Evolutionary conservation across 2,888 invertebrate genomes (phyloP).

Genomic region (Mythimna lalbum): DNA sequence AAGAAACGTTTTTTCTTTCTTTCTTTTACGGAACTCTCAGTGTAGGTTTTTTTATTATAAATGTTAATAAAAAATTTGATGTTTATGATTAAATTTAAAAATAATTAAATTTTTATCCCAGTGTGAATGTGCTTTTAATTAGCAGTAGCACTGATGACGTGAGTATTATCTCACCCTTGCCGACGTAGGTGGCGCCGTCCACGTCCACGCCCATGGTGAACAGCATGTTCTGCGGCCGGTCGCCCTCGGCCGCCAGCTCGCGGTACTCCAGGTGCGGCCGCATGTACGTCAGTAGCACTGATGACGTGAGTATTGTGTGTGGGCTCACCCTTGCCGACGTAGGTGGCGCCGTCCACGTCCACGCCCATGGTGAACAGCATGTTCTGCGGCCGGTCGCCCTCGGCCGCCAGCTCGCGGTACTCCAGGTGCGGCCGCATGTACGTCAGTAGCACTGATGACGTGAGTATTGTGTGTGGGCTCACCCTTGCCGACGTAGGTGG

Average conservation of each 20-base stretch:
- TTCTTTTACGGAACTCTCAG: too few relatives aligned
- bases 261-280: slow-evolving; percentile 90
- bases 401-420: slow-evolving; percentile 83
- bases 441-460: slow-evolving; percentile 94
- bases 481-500: slow-evolving; percentile 91
- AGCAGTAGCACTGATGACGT: too few relatives aligned
- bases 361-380: slow-evolving; percentile 93
- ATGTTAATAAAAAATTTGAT: too few relatives aligned
- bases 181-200: slow-evolving; percentile 91
- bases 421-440: slow-evolving; percentile 93
- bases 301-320: too few relatives aligned
- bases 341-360: slow-evolving; percentile 91
- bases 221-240: slow-evolving; percentile 91
- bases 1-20: too few relatives aligned
- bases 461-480: too few relatives aligned
- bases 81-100: too few relatives aligned
- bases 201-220: slow-evolving; percentile 93
- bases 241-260: slow-evolving; percentile 88
- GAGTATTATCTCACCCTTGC: slow-evolving; percentile 78
- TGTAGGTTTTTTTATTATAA: too few relatives aligned
- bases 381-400: slow-evolving; percentile 92
- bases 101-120: too few relatives aligned
- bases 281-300: slow-evolving; percentile 95
- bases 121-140: too few relatives aligned
- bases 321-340: slow-evolving; percentile 88